Evolutionary conservation across 2,797 vertebrate genomes (phyloP).

Genomic region (Prunella strophiata): DNA sequence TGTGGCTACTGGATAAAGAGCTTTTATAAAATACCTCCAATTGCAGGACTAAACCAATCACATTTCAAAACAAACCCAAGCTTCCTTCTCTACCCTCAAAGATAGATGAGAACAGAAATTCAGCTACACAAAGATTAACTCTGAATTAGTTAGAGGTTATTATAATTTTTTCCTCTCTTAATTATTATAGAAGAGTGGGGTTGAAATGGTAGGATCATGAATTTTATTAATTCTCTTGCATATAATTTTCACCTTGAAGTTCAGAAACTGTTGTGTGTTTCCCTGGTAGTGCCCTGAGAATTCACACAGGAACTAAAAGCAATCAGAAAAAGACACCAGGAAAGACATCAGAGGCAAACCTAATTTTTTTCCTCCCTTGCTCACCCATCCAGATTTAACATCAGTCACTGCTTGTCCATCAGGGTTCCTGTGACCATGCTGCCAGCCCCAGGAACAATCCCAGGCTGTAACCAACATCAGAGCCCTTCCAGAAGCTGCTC

Average conservation of each 20-base stretch:
- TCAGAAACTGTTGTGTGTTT: not conserved
- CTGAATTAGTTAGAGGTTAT: not conserved
- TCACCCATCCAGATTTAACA: not conserved
- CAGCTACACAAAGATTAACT: not conserved
- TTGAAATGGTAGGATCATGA: not conserved
- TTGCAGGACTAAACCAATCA: not conserved
- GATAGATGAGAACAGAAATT: not conserved
- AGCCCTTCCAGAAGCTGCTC: not conserved
- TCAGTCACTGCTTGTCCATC: not conserved
- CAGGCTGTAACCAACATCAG: accelerated
- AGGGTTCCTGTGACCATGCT: not conserved
- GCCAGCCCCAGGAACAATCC: not conserved
- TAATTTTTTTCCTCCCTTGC: not conserved
- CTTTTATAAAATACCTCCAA: not conserved
- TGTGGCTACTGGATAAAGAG: not conserved
- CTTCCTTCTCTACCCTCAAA: not conserved
- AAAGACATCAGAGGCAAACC: not conserved
- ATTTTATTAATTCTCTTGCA: not conserved
- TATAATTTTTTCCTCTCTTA: not conserved
- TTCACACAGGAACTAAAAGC: not conserved
- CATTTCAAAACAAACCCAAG: not conserved
- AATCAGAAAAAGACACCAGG: not conserved
- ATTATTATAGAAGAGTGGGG: not conserved
- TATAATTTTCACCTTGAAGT: not conserved
- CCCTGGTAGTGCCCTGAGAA: not conserved